Evolutionary conservation across 2,797 vertebrate genomes (phyloP).

Genomic region (Emydoidea blandingii): DNA sequence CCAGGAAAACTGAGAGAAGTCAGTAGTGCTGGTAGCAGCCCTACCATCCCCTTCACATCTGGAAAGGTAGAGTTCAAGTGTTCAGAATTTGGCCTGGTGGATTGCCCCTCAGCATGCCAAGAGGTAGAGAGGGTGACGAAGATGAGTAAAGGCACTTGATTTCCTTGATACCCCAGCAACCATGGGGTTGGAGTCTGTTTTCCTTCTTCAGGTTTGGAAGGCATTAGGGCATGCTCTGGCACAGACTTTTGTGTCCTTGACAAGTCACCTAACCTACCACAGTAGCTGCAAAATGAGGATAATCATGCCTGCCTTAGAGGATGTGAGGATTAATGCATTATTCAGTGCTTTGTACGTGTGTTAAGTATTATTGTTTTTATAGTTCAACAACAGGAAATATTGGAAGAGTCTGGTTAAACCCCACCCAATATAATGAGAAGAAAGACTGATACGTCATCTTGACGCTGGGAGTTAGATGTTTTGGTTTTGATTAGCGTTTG

Average conservation of each 20-base stretch:
- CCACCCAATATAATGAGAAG: neutral
- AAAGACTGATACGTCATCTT: neutral
- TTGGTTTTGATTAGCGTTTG: neutral
- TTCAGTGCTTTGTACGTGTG: fast-evolving
- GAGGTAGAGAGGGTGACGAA: neutral
- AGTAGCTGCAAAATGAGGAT: neutral
- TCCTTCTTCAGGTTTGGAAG: fast-evolving
- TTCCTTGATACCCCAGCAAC: neutral
- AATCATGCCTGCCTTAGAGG: neutral
- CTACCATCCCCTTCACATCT: neutral
- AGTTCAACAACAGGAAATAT: fast-evolving
- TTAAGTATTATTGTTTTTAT: neutral
- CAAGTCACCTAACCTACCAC: neutral
- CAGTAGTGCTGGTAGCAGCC: neutral
- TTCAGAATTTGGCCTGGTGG: neutral
- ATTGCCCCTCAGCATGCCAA: neutral
- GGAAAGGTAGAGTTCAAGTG: neutral
- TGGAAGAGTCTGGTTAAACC: neutral
- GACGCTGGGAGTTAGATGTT: fast-evolving
- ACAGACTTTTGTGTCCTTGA: fast-evolving
- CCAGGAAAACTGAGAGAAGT: fast-evolving
- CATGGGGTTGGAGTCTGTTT: fast-evolving
- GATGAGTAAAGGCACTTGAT: neutral
- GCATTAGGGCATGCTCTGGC: neutral
- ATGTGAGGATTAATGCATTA: neutral